These are phyloP conservation scores for Odontocolon sp. DNA, from an alignment of 2,888 invertebrate genomes.

Conservation along the genomic window DNA sequence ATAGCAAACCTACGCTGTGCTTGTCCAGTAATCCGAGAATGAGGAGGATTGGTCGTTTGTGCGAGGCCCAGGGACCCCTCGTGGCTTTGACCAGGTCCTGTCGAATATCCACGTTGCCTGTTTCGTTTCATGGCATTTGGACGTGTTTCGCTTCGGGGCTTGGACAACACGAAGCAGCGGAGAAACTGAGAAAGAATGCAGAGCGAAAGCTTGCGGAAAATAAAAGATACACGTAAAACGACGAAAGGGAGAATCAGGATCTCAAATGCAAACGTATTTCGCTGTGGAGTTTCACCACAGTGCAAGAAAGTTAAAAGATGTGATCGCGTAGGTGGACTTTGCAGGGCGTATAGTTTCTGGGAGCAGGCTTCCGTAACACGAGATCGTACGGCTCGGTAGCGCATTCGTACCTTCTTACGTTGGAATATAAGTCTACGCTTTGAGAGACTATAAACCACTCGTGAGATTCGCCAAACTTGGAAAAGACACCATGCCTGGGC, in stretches of 20 bases:
- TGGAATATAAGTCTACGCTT: conserved; percentile 8
- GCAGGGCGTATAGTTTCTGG: conserved; percentile 46
- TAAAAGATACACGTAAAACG: not conserved
- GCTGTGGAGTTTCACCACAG: not conserved
- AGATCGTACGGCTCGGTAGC: conserved; percentile 36
- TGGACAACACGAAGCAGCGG: not conserved
- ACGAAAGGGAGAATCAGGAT: not conserved
- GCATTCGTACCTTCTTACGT: not conserved
- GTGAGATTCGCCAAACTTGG: conserved; percentile 54
- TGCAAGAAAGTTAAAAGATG: not conserved
- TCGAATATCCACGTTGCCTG: conserved; percentile 34
- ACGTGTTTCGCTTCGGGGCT: conserved; percentile 28
- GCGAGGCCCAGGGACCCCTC: conserved; percentile 40
- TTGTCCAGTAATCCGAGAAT: conserved; percentile 57
- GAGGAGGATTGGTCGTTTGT: not conserved
- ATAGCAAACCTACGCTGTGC: conserved; percentile 50
- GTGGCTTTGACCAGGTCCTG: conserved; percentile 21
- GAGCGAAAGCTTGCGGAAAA: not conserved
- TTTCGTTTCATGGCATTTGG: not conserved
- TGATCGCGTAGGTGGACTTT: conserved; percentile 52
- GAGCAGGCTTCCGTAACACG: conserved; percentile 51
- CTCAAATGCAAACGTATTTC: not conserved
- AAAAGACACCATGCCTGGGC: not conserved
- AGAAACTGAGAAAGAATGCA: not conserved
- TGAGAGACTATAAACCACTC: conserved; percentile 48